Evolutionary conservation across 2,888 invertebrate genomes (phyloP), one percentile per base, ranked within the genome.

Genomic region (Lepidocyrtoides sp.): DNA sequence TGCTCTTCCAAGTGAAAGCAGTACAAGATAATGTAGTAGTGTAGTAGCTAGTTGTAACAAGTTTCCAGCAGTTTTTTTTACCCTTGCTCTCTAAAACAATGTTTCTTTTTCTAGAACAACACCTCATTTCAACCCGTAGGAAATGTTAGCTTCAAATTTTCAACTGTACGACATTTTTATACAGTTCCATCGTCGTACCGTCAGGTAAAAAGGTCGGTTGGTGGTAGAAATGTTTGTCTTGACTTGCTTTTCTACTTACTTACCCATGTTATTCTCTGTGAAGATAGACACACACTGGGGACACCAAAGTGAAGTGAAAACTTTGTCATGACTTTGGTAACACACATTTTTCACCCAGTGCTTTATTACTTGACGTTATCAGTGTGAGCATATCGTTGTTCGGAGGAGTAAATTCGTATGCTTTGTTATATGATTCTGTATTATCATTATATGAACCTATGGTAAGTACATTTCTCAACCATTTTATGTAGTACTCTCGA

Each of bases 331-430:
- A 87, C 77, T 87, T 77, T 77, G 87, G 87, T 77, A 87, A 79
- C 87, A 87, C 77, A 87, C 87, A 87, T 87, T 77, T 77, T 63
- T 87, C 87, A 77, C 87, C 77, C 60, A 79, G 77, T 87, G 87
- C 48, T 87, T 87, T 87, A 87, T 87, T 77, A 48, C 77, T 77
- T 63, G 87, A 87, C 87, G 60, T 69, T 84, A 84, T 84, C 84
- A 51, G 32, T 77, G 77, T 75, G n/a, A 4, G 23, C n/a, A 77
- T 26, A 12, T 26, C 48, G 29, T 77, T 54, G 29, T 29, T 77
- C 0, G 54, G 0, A 63, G 26, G 54, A 54, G 20, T 51, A n/a
- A 51, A 51, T 51, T 3, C 23, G 69, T 69, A 36, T n/a, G n/a
- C n/a, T n/a, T n/a, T n/a, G n/a, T n/a, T n/a, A n/a, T n/a, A n/a